These are phyloP conservation scores for Gouania willdenowi DNA, from an alignment of 2,797 vertebrate species.

Conservation along the genomic window DNA sequence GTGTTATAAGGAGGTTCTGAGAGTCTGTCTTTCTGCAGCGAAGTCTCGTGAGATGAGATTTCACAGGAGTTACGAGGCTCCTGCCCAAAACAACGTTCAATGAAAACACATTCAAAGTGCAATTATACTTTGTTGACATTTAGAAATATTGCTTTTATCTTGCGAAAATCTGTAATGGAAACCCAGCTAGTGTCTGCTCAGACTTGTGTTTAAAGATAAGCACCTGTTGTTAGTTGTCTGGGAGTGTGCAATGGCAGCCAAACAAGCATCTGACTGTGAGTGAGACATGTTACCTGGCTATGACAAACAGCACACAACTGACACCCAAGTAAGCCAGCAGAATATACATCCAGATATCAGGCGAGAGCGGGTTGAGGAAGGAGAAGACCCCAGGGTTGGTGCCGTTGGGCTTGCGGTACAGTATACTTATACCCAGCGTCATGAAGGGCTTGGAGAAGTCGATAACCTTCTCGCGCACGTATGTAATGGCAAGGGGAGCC, in stretches of 20 bases:
- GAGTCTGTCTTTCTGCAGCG: too few relatives aligned
- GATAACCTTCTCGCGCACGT: constrained; percentile 97
- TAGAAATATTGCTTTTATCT: too few relatives aligned
- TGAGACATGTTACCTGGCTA: constrained; percentile 99
- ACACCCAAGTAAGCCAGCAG: constrained; percentile 99
- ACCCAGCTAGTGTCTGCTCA: too few relatives aligned
- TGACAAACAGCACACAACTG: constrained; percentile 99
- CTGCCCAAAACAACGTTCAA: too few relatives aligned
- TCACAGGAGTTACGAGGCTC: too few relatives aligned
- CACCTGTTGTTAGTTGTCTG: constrained; percentile 24
- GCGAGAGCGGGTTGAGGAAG: constrained; percentile 99
- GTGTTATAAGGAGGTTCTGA: too few relatives aligned
- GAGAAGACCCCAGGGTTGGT: constrained; percentile 99
- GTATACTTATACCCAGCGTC: constrained; percentile 99
- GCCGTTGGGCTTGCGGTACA: constrained; percentile 99
- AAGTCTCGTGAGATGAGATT: too few relatives aligned
- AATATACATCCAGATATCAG: constrained; percentile 99
- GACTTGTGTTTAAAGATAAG: constrained; percentile 21
- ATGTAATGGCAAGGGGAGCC: constrained; percentile 96
- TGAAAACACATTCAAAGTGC: too few relatives aligned
- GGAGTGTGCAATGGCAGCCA: constrained; percentile 6
- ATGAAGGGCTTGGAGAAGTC: constrained; percentile 99
- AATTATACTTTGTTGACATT: too few relatives aligned
- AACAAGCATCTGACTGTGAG: constrained; percentile 44
- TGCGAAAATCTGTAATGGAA: too few relatives aligned